Evolutionary conservation across 2,888 invertebrate genomes (phyloP).

Genomic region (Pseudolycoriella hygida): DNA sequence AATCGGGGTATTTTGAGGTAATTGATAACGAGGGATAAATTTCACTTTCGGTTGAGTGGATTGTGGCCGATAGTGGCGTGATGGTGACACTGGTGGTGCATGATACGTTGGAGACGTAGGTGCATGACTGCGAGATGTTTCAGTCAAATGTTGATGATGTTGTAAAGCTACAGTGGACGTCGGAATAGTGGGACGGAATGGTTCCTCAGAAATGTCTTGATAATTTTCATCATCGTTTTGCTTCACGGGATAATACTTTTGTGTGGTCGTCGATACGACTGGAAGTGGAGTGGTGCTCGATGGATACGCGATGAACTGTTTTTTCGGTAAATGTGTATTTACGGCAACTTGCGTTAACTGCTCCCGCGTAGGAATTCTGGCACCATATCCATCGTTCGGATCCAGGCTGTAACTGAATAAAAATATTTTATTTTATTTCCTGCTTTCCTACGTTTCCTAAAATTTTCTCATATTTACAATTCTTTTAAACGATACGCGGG

Average conservation of each 20-base stretch:
- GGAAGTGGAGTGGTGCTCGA: neutral
- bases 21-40: constrained; percentile 5
- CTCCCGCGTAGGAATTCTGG: neutral
- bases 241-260: neutral
- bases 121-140: constrained; percentile 10
- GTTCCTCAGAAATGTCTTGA: neutral
- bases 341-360: neutral
- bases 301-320: neutral
- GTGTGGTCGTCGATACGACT: neutral
- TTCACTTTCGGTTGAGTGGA: neutral
- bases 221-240: neutral
- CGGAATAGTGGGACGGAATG: constrained; percentile 2
- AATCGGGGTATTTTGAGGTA: neutral
- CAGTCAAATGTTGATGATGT: constrained; percentile 10
- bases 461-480: neutral
- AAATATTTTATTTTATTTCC: neutral
- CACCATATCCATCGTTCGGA: constrained; percentile 5
- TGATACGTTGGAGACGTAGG: constrained; percentile 8
- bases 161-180: constrained; percentile 7
- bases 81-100: constrained; percentile 6
- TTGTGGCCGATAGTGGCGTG: constrained; percentile 11
- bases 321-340: neutral
- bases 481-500: neutral
- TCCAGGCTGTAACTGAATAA: constrained; percentile 3
- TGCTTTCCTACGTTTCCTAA: too few relatives aligned